A percentile compares a stretch with the other conserved stretches of the same genome.
Conservation (phyloP, 2,888 invertebrate species). For the Embidobia sp. region DNA sequence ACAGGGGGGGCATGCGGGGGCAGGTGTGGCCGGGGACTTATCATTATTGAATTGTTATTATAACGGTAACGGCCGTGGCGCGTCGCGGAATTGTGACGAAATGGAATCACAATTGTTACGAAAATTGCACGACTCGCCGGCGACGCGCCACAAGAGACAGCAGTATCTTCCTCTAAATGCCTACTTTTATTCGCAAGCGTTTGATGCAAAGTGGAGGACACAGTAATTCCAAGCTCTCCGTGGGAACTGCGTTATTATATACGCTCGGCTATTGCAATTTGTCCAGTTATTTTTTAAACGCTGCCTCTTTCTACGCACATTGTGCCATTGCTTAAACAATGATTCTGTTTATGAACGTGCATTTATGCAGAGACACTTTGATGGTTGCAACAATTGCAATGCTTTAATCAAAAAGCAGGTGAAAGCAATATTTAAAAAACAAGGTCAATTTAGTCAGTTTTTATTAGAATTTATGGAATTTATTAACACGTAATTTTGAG, state of each 20-base stretch:
- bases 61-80: conserved; percentile 43
- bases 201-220: conserved; percentile 34
- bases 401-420: too few relatives aligned
- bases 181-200: conserved; percentile 29
- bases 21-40: conserved; percentile 18
- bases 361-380: too few relatives aligned
- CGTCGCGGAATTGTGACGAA: conserved; percentile 34
- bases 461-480: too few relatives aligned
- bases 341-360: too few relatives aligned
- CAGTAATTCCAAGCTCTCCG: conserved; percentile 26
- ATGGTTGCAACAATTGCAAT: too few relatives aligned
- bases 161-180: conserved; percentile 32
- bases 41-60: conserved; percentile 52
- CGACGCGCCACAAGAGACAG: conserved; percentile 27
- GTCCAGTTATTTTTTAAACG: conserved; percentile 13
- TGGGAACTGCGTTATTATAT: conserved; percentile 32
- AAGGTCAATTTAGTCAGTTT: too few relatives aligned
- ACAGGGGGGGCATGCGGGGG: too few relatives aligned
- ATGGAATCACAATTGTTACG: conserved; percentile 43
- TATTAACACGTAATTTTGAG: too few relatives aligned
- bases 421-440: too few relatives aligned
- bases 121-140: conserved; percentile 35
- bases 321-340: too few relatives aligned
- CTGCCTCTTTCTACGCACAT: too few relatives aligned
- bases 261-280: conserved; percentile 1